Percentiles rank a stretch among this genome's conserved stretches.
Evolutionary conservation across 2,888 invertebrate genomes (phyloP).

Genomic region (Anagyrus pseudococci): DNA sequence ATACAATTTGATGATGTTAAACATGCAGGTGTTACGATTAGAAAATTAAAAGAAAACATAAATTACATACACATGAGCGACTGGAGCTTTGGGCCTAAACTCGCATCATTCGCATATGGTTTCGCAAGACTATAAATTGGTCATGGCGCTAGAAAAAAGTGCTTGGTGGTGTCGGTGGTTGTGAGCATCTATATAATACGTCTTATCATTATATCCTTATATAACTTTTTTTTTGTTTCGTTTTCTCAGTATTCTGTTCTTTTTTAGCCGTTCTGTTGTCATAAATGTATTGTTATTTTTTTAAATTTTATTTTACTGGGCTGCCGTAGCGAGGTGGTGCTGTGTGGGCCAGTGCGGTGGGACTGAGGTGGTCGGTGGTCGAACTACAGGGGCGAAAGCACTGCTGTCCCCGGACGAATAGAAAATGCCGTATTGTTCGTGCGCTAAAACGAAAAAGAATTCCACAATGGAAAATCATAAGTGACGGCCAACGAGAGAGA

Average conservation of each 20-base stretch:
- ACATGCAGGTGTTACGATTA: constrained; percentile 27
- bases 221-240: constrained; percentile 14
- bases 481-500: constrained; percentile 40
- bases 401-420: constrained; percentile 63
- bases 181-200: too few relatives aligned
- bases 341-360: constrained; percentile 66
- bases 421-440: constrained; percentile 62
- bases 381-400: constrained; percentile 68
- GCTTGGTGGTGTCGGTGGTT: too few relatives aligned
- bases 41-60: constrained; percentile 32
- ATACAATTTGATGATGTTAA: background rate
- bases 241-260: too few relatives aligned
- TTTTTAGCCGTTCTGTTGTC: too few relatives aligned
- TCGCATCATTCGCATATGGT: constrained; percentile 20
- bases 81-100: constrained; percentile 22
- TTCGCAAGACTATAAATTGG: constrained; percentile 28
- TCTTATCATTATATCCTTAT: too few relatives aligned
- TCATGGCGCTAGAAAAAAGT: too few relatives aligned
- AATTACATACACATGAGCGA: constrained; percentile 37
- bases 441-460: constrained; percentile 59
- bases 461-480: constrained; percentile 52
- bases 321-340: constrained; percentile 68
- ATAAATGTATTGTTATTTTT: constrained; percentile 11
- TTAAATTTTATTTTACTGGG: constrained; percentile 63
- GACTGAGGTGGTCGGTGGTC: constrained; percentile 63